Evolutionary conservation across 2,888 invertebrate species (phyloP).

Genomic region (Caenorhabditis plicata): DNA sequence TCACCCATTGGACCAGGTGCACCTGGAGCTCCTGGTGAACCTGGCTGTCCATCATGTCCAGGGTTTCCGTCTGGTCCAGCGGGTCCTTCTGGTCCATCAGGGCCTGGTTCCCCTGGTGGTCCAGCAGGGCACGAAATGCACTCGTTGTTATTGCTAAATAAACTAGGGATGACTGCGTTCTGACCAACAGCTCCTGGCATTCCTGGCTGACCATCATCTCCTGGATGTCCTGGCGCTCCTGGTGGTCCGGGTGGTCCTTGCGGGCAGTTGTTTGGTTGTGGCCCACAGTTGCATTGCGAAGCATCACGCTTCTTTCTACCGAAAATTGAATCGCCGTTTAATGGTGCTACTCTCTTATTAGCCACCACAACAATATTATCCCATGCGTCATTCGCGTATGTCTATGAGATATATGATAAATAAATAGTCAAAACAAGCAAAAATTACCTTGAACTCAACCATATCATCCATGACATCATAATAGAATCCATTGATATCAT

Average conservation of each 20-base stretch:
- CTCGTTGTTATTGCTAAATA: conserved; percentile 9
- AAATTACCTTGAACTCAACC: conserved; percentile 31
- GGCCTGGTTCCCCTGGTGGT: conserved; percentile 24
- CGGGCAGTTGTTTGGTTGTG: conserved; percentile 34
- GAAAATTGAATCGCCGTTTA: conserved; percentile 24
- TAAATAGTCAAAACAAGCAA: not conserved
- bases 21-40: conserved; percentile 38
- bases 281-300: conserved; percentile 39
- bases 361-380: conserved; percentile 24
- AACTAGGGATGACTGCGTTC: conserved; percentile 19
- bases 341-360: conserved; percentile 4
- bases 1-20: conserved; percentile 27
- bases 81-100: conserved; percentile 28
- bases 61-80: conserved; percentile 27
- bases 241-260: conserved; percentile 22
- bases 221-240: conserved; percentile 15
- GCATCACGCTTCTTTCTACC: conserved; percentile 39
- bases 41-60: conserved; percentile 22
- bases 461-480: conserved; percentile 40
- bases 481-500: conserved; percentile 42
- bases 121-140: conserved; percentile 30
- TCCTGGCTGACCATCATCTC: conserved; percentile 5
- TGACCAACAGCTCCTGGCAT: conserved; percentile 16
- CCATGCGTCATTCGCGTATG: conserved; percentile 35
- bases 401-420: not conserved